A percentile compares a stretch with the other conserved stretches of the same genome.
Evolutionary conservation across 1,140 invertebrate species (phyloP).

Genomic region (Pogonomyrmex barbatus): DNA sequence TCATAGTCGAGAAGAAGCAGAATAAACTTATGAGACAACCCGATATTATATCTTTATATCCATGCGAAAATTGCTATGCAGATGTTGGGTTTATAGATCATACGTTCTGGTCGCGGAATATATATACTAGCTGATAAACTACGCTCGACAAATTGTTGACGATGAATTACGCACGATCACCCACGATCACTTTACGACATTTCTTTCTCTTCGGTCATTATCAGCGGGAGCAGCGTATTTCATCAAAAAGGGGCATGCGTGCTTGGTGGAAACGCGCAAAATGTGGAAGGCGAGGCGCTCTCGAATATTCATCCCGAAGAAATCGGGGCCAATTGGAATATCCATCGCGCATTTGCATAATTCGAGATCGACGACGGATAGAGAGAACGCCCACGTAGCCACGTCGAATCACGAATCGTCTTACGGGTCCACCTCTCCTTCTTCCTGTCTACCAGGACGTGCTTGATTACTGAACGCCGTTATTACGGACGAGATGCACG

Average conservation of each 20-base stretch:
- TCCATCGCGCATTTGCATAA: slow-evolving; percentile 69
- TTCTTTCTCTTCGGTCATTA: not conserved
- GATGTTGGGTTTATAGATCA: slow-evolving; percentile 23
- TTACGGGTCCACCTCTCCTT: slow-evolving; percentile 41
- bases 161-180: slow-evolving; percentile 9
- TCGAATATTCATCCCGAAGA: slow-evolving; percentile 56
- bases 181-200: not conserved
- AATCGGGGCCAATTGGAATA: slow-evolving; percentile 66
- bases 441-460: slow-evolving; percentile 71
- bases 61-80: not conserved
- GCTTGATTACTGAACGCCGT: slow-evolving; percentile 81
- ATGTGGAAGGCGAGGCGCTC: slow-evolving; percentile 20
- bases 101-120: not conserved
- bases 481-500: slow-evolving; percentile 74
- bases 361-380: slow-evolving; percentile 69
- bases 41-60: not conserved
- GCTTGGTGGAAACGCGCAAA: not conserved
- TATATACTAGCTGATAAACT: not conserved
- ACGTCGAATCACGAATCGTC: slow-evolving; percentile 63
- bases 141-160: slow-evolving; percentile 6
- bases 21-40: too few relatives aligned
- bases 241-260: not conserved
- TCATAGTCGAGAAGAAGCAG: too few relatives aligned
- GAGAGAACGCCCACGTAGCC: slow-evolving; percentile 76
- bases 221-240: not conserved